A percentile compares a stretch with the other conserved stretches of the same genome.
These are phyloP conservation scores for Lymantria dispar DNA, from an alignment of 2,888 invertebrate species.

Conservation along the genomic window DNA sequence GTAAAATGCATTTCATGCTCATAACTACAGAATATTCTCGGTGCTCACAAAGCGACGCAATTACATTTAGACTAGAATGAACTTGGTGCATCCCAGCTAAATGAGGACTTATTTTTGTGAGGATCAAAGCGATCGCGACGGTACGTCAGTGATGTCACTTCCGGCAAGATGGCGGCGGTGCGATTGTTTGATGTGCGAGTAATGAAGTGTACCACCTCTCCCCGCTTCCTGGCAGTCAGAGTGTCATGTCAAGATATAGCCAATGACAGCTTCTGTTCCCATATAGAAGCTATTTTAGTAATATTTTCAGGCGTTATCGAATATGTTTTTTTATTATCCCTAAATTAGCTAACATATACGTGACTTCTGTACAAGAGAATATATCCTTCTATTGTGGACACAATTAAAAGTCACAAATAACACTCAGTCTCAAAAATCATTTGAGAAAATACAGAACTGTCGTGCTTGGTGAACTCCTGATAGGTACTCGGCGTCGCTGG, in stretches of 20 bases:
- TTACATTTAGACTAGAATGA: conserved; percentile 51
- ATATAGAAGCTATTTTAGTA: conserved; percentile 52
- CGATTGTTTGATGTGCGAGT: conserved; percentile 82
- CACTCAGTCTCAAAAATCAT: too few relatives aligned
- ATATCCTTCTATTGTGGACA: too few relatives aligned
- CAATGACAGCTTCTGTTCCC: conserved; percentile 62
- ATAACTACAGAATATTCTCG: conserved; percentile 4
- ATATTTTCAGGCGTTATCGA: conserved; percentile 10
- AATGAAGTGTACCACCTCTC: conserved; percentile 80
- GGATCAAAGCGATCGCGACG: conserved; percentile 75
- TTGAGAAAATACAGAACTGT: too few relatives aligned
- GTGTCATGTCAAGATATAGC: conserved; percentile 77
- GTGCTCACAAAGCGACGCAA: conserved; percentile 39
- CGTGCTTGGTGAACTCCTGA: too few relatives aligned
- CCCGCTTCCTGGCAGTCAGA: conserved; percentile 70
- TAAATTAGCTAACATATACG: not conserved
- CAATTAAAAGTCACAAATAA: too few relatives aligned
- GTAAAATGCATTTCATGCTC: not conserved
- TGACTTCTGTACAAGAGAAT: not conserved
- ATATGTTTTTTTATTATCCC: not conserved
- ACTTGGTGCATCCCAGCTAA: conserved; percentile 45
- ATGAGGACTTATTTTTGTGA: conserved; percentile 64
- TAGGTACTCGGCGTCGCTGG: too few relatives aligned
- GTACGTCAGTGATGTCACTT: conserved; percentile 73
- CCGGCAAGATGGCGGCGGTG: conserved; percentile 76